phyloP scores from a whole-genome alignment of 2,113 vertebrate genomes.

The Amphilophus citrinellus region DNA sequence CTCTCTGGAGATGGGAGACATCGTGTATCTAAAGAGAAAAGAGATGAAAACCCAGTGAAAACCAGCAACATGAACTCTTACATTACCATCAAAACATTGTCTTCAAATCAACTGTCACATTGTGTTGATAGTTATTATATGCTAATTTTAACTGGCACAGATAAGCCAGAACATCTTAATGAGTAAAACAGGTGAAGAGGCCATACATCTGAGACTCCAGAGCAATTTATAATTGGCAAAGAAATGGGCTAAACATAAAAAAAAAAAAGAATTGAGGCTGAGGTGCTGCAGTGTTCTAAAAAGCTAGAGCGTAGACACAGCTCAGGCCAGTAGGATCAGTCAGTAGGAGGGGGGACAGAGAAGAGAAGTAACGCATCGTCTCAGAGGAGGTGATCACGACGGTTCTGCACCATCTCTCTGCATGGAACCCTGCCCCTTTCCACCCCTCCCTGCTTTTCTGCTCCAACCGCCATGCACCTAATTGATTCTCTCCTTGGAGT shows the following conservation, averaged over 20 bases:
- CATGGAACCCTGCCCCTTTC: slow-evolving; percentile 60
- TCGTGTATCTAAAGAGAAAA: slow-evolving; percentile 57
- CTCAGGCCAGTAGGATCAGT: slow-evolving; percentile 28
- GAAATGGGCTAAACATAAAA: slow-evolving; percentile 39
- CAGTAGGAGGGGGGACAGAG: slow-evolving; percentile 33
- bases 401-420: slow-evolving; percentile 68
- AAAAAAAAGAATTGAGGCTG: slow-evolving; percentile 26
- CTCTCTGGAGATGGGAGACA: slow-evolving; percentile 72
- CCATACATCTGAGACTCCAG: slow-evolving; percentile 36
- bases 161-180: slow-evolving; percentile 40
- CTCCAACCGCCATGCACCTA: slow-evolving; percentile 67
- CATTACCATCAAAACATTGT: not conserved
- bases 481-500: slow-evolving; percentile 80
- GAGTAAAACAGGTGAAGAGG: slow-evolving; percentile 48
- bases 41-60: slow-evolving; percentile 27
- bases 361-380: slow-evolving; percentile 63
- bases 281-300: slow-evolving; percentile 33
- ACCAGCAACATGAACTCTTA: slow-evolving; percentile 13
- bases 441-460: slow-evolving; percentile 58
- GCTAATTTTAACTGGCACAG: slow-evolving; percentile 40
- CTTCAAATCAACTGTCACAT: slow-evolving; percentile 3
- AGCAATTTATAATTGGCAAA: slow-evolving; percentile 52
- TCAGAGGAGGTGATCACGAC: slow-evolving; percentile 74
- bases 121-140: not conserved
- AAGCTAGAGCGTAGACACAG: not conserved